Evolutionary conservation across 2,888 invertebrate species (phyloP), one percentile per base, ranked within the genome.

Genomic region (Ormyrus rosae): DNA sequence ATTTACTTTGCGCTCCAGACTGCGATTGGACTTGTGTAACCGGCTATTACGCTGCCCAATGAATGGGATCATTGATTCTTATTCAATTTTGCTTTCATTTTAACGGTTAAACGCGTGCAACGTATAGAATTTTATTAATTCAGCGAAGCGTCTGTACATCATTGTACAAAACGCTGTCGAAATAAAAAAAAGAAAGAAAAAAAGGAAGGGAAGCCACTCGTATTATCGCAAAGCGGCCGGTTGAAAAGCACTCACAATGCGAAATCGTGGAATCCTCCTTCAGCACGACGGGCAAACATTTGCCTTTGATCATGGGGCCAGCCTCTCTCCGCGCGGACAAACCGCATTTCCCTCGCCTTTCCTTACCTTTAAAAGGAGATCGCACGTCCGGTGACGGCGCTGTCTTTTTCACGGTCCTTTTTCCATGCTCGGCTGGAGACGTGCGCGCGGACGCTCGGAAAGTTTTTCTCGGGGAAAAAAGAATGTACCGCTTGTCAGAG

Each of bases 231-330:
- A 73, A 81, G 73, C 19, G 76, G 73, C 34, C 77, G 73, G 63
- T 74, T 78, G 51, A 78, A 73, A 78, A 77, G 81, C 81, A 77
- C 73, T 77, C 77, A 53, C 64, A 50, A 50, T 2, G 68, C 34
- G 65, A 72, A 74, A 67, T 68, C 78, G 71, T 65, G 74, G 51
- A 60, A 58, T 67, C 55, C 70, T 56, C 53, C 56, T 65, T 67
- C 11, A n/a, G 48, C 69, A 13, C 63, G 60, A 13, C 50, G 56
- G 70, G 64, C 73, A 79, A 82, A 82, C 79, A 79, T 82, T 82
- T 79, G 51, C 82, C 82, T 82, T 82, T 82, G 82, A 82, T 82
- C 82, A 68, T 58, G 58, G 55, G 19, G 34, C 3, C 34, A 61
- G 46, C 73, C 68, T 69, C 13, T 45, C 58, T 10, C 34, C 34